Percentiles rank a stretch among this genome's conserved stretches.
Conservation (phyloP, 1,140 invertebrate genomes). For the Micrasema longulum region DNA sequence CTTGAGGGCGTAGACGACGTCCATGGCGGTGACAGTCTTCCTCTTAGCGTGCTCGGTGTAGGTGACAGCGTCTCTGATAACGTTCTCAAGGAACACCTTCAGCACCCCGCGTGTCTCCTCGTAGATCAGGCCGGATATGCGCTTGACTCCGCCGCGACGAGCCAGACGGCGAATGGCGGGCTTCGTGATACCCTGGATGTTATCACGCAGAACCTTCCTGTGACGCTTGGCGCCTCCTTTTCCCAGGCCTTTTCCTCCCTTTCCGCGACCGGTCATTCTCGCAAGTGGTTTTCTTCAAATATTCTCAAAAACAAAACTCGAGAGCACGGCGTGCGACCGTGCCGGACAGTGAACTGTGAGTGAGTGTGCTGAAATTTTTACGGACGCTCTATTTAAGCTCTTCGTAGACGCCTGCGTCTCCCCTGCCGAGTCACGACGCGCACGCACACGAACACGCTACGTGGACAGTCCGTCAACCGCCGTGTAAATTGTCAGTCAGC, state of each 20-base stretch:
- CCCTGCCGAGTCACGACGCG: no score
- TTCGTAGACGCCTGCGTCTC: neutral
- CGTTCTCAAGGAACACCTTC: conserved; percentile 86
- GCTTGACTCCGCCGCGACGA: conserved; percentile 80
- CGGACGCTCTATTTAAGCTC: neutral
- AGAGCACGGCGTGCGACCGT: neutral
- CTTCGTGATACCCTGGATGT: conserved; percentile 70
- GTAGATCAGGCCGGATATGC: conserved; percentile 62
- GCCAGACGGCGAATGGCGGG: conserved; percentile 69
- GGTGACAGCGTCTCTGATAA: conserved; percentile 86
- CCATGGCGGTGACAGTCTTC: conserved; percentile 89
- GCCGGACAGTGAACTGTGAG: neutral
- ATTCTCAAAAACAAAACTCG: no score
- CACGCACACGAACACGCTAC: no score
- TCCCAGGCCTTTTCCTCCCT: conserved; percentile 76
- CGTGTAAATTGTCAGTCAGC: no score
- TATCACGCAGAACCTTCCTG: conserved; percentile 77
- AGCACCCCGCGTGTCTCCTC: conserved; percentile 65
- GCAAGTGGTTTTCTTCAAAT: no score
- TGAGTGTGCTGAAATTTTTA: neutral
- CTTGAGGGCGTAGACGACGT: conserved; percentile 88
- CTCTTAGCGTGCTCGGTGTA: conserved; percentile 86
- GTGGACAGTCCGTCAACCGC: no score
- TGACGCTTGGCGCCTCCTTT: conserved; percentile 79
- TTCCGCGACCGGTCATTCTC: conserved; percentile 70